phyloP scores from a whole-genome alignment of 2,113 vertebrate species.

The Neolamprologus devosi region DNA sequence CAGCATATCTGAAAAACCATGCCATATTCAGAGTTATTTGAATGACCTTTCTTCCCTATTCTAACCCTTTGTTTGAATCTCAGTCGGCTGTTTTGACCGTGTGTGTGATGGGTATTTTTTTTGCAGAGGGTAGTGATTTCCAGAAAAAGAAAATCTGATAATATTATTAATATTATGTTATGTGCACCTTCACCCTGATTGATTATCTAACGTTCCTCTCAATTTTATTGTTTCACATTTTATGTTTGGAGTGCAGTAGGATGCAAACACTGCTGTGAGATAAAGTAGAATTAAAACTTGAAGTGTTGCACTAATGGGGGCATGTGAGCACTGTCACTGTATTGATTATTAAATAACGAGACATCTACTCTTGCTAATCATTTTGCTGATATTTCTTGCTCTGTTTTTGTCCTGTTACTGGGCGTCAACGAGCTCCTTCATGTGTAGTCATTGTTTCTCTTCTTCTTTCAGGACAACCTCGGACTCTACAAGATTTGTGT shows the following conservation, averaged over 20 bases:
- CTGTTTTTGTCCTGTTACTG: background rate
- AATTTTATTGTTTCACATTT: accelerated
- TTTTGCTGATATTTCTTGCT: background rate
- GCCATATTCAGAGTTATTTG: background rate
- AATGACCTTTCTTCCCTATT: background rate
- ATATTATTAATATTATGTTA: background rate
- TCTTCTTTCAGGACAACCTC: conserved; percentile 82
- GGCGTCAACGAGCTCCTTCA: background rate
- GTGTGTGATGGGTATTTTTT: background rate
- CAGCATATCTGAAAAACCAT: background rate
- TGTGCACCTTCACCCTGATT: background rate
- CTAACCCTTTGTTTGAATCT: background rate
- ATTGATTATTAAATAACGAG: background rate
- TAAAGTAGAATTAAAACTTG: background rate
- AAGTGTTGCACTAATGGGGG: background rate
- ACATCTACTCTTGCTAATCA: background rate
- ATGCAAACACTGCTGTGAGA: background rate
- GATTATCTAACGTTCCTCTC: background rate
- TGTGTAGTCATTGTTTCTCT: background rate
- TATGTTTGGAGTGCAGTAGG: background rate
- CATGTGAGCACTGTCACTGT: background rate
- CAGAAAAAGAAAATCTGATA: accelerated
- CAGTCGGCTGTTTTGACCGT: background rate
- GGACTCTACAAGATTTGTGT: conserved; percentile 95
- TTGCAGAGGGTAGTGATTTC: background rate